Conservation (phyloP, 2,113 vertebrate genomes). For the Psophia crepitans region DNA sequence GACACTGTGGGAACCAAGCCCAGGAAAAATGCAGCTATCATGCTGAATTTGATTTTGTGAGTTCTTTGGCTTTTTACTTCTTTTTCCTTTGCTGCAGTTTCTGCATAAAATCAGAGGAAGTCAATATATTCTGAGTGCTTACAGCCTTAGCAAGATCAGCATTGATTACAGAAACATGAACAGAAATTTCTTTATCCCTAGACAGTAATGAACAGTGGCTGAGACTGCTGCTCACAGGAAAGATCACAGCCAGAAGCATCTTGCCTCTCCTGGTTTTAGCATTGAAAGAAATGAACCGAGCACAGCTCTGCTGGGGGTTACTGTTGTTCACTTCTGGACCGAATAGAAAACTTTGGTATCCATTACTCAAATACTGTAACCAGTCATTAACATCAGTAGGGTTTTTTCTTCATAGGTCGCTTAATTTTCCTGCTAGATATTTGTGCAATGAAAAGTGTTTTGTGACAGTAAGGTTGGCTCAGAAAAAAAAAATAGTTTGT, state of each 20-base stretch:
- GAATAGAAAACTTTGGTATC: background rate
- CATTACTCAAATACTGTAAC: background rate
- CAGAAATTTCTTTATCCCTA: conserved; percentile 33
- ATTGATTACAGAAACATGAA: conserved; percentile 44
- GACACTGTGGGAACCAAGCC: background rate
- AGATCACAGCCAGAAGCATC: conserved; percentile 6
- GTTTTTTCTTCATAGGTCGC: background rate
- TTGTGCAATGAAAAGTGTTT: background rate
- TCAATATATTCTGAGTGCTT: background rate
- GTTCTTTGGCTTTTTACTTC: background rate
- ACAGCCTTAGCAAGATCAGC: background rate
- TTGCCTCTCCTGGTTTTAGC: conserved; percentile 15
- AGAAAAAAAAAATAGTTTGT: background rate
- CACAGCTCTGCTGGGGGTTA: background rate
- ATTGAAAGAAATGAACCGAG: conserved; percentile 4
- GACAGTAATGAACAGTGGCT: background rate
- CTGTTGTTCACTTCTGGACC: background rate
- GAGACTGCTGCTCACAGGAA: background rate
- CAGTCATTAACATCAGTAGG: background rate
- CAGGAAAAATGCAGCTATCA: background rate
- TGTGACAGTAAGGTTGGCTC: background rate
- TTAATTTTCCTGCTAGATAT: background rate
- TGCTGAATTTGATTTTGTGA: background rate
- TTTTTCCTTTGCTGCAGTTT: background rate
- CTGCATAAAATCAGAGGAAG: conserved; percentile 22